Base-by-base conservation (phyloP, 2,797 vertebrate species). In the Triplophysa bombifrons region DNA sequence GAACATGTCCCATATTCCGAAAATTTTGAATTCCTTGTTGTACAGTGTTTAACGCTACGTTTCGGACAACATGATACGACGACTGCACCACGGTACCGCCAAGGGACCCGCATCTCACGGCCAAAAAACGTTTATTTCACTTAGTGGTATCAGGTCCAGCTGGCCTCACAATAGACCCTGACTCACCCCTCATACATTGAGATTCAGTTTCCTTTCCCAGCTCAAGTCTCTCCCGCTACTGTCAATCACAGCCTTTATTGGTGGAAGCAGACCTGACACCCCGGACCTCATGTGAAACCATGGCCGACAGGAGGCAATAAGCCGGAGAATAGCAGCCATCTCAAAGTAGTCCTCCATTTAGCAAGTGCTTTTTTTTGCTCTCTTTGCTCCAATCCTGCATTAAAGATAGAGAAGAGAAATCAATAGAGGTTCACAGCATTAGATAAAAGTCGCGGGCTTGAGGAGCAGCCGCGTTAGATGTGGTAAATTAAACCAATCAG, bases 401-500 rank as follows among this genome's bases (percentile, higher is more conserved):
- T 91, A 93, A 94, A 97, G 97, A 98, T 97, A 97, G 96, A 96
- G 84, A 83, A 83, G 81, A 87, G 96, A 96, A 97, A 98, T 98
- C 96, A 97, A 98, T 98, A 97, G 90, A 90, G 86, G 94, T 95
- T 94, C 96, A 95, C 93, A 93, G 91, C 84, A 93, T 93, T 94
- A 96, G 96, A 97, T 96, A 95, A 96, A 96, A 95, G 95, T 91
- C n/a, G 83, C 68, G 61, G 80, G 74, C 82, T 70, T 75, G 79
- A 72, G 68, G 74, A 85, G 83, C 93, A 91, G 92, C 91, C 92
- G 82, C 88, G 93, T 92, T 94, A 93, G 93, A 91, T 93, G 93
- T 89, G 94, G 94, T 94, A 96, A 98, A 97, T 97, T 96, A 96
- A 95, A 97, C 95, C 93, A 93, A 96, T 96, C 95, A 96, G 95